Evolutionary conservation across 2,888 invertebrate genomes (phyloP), one percentile per base, ranked within the genome.

Genomic region (Eupithecia centaureata): DNA sequence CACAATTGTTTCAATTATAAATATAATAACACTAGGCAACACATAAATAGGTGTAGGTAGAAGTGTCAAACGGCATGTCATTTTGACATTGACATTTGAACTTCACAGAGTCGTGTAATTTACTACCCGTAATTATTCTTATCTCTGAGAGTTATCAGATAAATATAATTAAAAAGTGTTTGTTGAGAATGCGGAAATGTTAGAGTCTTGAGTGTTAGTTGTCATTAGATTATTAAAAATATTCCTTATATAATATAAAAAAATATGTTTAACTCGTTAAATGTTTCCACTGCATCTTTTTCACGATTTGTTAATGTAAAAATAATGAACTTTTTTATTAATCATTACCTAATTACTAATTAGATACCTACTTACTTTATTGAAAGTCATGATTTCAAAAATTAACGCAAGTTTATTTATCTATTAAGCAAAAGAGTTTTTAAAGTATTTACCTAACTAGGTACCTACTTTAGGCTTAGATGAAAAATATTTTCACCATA

Each of bases 1-100:
- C n/a, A n/a, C n/a, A n/a, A n/a, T n/a, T n/a, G n/a, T n/a, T n/a
- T n/a, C n/a, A n/a, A n/a, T n/a, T n/a, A n/a, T n/a, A n/a, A n/a
- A n/a, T n/a, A n/a, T n/a, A n/a, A 38, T n/a, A 38, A 38, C n/a
- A 38, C 5, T 8, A 18, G 0, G 18, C 8, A 42, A 18, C 42
- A 42, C 52, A 27, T 13, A 27, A 27, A 12, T 27, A 52, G 5
- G 15, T 15, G 27, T 30, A 54, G 10, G 28, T 28, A 30, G 28
- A 54, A 63, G 68, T 68, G 68, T 68, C 68, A 68, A 68, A 60
- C 30, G 56, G 30, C 67, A 67, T 60, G 62, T 60, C 38, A 63
- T 58, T 67, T 57, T 27, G 18, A 42, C 38, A 59, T 47, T 69
- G 69, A 65, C 69, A 65, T 60, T 63, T 69, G 58, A 69, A 65